Base-by-base conservation (phyloP, 2,113 vertebrate species). In the Poicephalus gulielmi region DNA sequence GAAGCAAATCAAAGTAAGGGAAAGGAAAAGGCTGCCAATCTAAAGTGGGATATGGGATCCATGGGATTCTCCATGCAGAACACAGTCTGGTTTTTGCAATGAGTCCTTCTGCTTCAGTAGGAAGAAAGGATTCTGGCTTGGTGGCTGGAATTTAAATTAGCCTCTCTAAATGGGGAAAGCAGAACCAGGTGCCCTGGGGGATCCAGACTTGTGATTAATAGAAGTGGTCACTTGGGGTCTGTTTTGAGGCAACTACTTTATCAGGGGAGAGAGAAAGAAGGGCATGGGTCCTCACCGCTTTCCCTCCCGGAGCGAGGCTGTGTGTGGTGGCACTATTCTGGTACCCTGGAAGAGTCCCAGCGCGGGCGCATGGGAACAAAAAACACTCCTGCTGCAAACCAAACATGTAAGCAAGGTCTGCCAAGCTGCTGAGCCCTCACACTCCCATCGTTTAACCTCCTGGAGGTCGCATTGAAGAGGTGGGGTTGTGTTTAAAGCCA, bases 91-190 rank as follows among this genome's bases (percentile, higher is more conserved):
- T 6, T 13, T 87, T 64, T 64, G 68, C 83, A 68, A 19, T 3
- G 43, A 75, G 43, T 60, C 69, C 79, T 76, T 31, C 73, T 87
- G 55, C 43, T 67, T 50, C 69, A 47, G 62, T 46, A 52, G 46
- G 39, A 46, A 41, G 79, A 92, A 83, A 85, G 28, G 77, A 64
- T 43, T 43, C 60, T 82, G 83, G 73, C 33, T 60, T 74, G 57
- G 77, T 70, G 50, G 60, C 80, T 96, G 86, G 91, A 92, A 95
- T 94, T 88, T 86, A 91, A 77, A 94, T 94, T 50, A 92, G 17
- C 33, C 74, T 63, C 30, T 60, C 46, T 63, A 84, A 92, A 94
- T 82, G 80, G 69, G 55, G 73, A 95, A 96, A 95, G 86, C 95
- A 96, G 88, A 67, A 37, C 63, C 83, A 90, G 91, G 86, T 80